Base-by-base conservation (phyloP, 1,140 invertebrate genomes). In the Sarcophaga peregrina region DNA sequence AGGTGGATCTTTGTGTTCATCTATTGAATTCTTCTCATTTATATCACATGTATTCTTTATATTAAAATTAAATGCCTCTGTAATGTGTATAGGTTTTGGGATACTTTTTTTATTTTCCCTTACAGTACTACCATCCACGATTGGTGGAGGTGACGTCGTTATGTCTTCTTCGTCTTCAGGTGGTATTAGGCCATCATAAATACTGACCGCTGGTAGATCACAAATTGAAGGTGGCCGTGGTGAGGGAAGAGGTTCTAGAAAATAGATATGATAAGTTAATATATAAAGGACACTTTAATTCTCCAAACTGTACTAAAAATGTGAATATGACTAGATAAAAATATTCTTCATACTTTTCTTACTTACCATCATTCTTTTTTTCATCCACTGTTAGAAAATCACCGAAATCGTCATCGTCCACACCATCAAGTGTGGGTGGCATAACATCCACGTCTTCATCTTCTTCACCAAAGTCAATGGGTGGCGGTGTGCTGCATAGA, bases 401-500 rank as follows among this genome's bases (percentile, higher is more conserved):
- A 17, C 72, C 85, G 13, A 81, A 83, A 47, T 86, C 86, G 74
- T 87, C 86, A 84, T 88, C 87, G 85, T 80, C 85, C 62, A 89
- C 86, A 75, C 86, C 86, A 86, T 92, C 89, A 85, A 87, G 92
- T 90, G 84, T 91, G 89, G 87, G 92, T 89, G 85, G 91, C 86
- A 68, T 6, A 20, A 85, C 91, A 90, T 93, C 93, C 86, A 93
- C 94, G 87, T 94, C 93, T 75, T 93, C 93, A 80, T 94, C 93
- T 5, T 93, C 92, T 83, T 93, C 92, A 46, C 91, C 91, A 84
- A 91, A 91, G 86, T 92, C 93, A 58, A 94, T 91, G 46, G 93
- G 93, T 78, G 93, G 93, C 84, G 93, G 93, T 45, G 93, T 93
- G 83, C 92, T 93, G 85, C 93, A 93, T 73, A 94, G 91, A 83